A percentile compares a stretch with the other conserved stretches of the same genome.
Conservation (phyloP, 2,797 vertebrate species). For the Serranus cabrilla region DNA sequence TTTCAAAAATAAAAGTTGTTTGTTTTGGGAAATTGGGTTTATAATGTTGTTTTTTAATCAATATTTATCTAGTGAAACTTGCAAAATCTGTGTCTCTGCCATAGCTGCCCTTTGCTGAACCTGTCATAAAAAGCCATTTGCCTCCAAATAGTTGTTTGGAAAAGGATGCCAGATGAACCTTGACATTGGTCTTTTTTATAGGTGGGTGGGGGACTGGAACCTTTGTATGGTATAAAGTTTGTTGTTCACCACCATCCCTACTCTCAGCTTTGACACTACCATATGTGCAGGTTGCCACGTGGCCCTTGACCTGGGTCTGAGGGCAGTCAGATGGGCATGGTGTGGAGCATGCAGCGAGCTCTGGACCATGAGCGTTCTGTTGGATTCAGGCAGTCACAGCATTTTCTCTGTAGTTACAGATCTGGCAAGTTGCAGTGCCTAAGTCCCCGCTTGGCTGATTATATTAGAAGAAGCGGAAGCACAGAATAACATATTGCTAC, state of each 20-base stretch:
- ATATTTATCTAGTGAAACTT: neutral
- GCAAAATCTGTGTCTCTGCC: neutral
- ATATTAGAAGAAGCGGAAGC: conserved; percentile 10
- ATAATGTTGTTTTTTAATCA: neutral
- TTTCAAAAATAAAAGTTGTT: neutral
- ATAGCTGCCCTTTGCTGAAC: conserved; percentile 3
- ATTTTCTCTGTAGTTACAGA: neutral
- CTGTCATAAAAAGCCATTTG: conserved; percentile 1
- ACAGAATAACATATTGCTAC: neutral
- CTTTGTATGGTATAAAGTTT: neutral
- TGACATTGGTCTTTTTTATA: conserved; percentile 2
- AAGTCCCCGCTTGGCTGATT: neutral
- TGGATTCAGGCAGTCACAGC: neutral
- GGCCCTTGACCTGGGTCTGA: conserved; percentile 22
- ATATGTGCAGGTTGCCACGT: conserved; percentile 6
- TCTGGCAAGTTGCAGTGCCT: conserved; percentile 5
- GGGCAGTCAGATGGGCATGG: conserved; percentile 7
- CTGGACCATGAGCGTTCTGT: neutral
- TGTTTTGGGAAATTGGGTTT: neutral
- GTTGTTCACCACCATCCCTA: neutral
- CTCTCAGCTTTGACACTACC: conserved; percentile 1
- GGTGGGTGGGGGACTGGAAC: conserved; percentile 13
- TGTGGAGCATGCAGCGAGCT: neutral
- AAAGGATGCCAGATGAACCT: neutral
- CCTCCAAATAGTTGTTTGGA: neutral